Percentiles rank a stretch among this genome's conserved stretches.
These are phyloP conservation scores for Mus spicilegus DNA, from an alignment of 2,113 vertebrate genomes.

Conservation along the genomic window DNA sequence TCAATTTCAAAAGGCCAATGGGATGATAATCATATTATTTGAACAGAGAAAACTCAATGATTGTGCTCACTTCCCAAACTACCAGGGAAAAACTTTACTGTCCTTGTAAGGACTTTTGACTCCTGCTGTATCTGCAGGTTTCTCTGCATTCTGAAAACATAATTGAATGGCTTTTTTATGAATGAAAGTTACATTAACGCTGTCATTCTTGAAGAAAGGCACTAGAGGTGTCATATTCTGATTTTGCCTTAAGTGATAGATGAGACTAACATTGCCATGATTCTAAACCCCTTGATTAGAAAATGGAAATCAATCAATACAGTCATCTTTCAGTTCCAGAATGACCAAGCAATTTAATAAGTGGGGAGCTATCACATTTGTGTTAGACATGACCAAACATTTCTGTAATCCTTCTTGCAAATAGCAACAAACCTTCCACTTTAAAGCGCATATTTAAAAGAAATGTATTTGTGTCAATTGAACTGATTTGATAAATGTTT, in stretches of 20 bases:
- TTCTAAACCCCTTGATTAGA: background rate
- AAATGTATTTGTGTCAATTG: background rate
- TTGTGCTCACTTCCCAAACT: background rate
- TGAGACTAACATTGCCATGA: slow-evolving; percentile 3
- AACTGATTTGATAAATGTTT: slow-evolving; percentile 14
- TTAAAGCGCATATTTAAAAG: slow-evolving; percentile 19
- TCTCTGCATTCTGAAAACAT: background rate
- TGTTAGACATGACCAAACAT: background rate
- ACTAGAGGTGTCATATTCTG: background rate
- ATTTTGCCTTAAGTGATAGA: background rate
- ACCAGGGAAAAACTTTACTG: background rate
- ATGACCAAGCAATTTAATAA: slow-evolving; percentile 12
- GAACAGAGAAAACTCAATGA: background rate
- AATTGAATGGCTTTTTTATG: background rate
- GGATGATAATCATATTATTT: background rate
- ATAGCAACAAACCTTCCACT: background rate
- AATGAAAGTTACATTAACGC: slow-evolving; percentile 8
- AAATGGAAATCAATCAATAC: background rate
- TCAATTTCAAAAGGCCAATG: background rate
- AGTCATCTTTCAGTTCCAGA: slow-evolving; percentile 14
- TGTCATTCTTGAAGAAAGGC: background rate
- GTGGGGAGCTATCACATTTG: background rate
- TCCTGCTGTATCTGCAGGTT: background rate
- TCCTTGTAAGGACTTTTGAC: background rate
- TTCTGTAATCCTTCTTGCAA: background rate